Evolutionary conservation across 2,797 vertebrate genomes (phyloP).

Genomic region (Pseudochromis fuscus): DNA sequence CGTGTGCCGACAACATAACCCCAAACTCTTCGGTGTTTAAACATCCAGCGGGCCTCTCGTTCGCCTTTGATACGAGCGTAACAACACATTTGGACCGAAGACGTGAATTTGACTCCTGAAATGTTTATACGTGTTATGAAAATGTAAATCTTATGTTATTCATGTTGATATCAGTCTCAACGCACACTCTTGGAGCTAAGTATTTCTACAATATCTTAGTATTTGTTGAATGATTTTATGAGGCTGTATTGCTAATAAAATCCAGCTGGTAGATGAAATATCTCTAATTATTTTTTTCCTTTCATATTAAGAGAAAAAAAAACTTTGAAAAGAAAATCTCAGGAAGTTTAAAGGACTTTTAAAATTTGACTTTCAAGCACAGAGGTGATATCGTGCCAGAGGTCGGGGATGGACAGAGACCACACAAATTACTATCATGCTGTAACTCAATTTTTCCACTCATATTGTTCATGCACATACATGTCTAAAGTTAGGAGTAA

Average conservation of each 20-base stretch:
- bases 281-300: slow-evolving; percentile 43
- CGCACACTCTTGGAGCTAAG: slow-evolving; percentile 72
- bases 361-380: too few species aligned
- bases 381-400: too few species aligned
- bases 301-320: background rate
- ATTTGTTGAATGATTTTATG: slow-evolving; percentile 84
- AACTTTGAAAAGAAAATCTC: slow-evolving; percentile 2
- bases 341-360: background rate
- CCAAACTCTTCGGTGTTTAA: slow-evolving; percentile 39
- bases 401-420: too few species aligned
- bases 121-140: slow-evolving; percentile 69
- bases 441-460: too few species aligned
- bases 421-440: too few species aligned
- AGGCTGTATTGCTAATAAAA: slow-evolving; percentile 94
- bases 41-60: slow-evolving; percentile 19
- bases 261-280: slow-evolving; percentile 86
- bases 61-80: slow-evolving; percentile 59
- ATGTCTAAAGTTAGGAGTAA: too few species aligned
- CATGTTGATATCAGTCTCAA: slow-evolving; percentile 59
- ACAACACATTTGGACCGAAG: slow-evolving; percentile 45
- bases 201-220: slow-evolving; percentile 83
- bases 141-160: slow-evolving; percentile 60
- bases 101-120: slow-evolving; percentile 57
- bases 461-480: too few species aligned
- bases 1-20: slow-evolving; percentile 50